Base-by-base conservation (phyloP, 2,888 invertebrate species). In the Folsomia candida region DNA sequence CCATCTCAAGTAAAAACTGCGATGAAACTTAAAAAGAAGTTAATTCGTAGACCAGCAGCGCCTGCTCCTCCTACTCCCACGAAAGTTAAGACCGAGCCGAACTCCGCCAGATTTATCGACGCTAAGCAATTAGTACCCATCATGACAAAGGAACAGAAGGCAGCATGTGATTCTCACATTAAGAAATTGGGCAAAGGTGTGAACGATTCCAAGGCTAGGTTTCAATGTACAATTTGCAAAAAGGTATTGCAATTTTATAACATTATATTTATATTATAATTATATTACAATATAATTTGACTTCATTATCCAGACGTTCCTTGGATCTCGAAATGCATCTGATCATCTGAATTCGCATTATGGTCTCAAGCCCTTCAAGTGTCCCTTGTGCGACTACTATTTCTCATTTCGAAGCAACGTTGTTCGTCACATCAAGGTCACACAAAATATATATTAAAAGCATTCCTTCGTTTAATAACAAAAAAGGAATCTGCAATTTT, bases 301-400 rank as follows among this genome's bases (percentile, higher is more conserved):
- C n/a, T n/a, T n/a, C n/a, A n/a, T n/a, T n/a, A n/a, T n/a, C n/a
- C n/a, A n/a, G 26, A 25, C 25, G 4, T 20, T 59, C 6, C 20
- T 59, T 2, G 25, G 59, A 20, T 24, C 20, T 9, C 22, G 59
- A 18, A 59, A 59, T 24, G 20, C 25, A 59, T 18, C 6, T 2
- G 60, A 72, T 60, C 74, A 74, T 51, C 51, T 74, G 22, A 67
- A 69, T 14, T 67, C 51, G 3, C 74, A 74, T 51, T 24, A 57
- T 28, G 68, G 69, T 20, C 64, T 47, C 25, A 51, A 61, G 26
- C 74, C 72, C 1, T 70, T 69, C 28, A 58, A 51, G 2, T 75
- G 74, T 60, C 57, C 61, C 2, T 25, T 70, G 2, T 73, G 73
- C 68, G 70, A 47, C 47, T 47, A 11, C 18, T 18, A 47, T 18